Base-by-base conservation (phyloP, 2,797 vertebrate species). In the Philypnodon macrostomus region DNA sequence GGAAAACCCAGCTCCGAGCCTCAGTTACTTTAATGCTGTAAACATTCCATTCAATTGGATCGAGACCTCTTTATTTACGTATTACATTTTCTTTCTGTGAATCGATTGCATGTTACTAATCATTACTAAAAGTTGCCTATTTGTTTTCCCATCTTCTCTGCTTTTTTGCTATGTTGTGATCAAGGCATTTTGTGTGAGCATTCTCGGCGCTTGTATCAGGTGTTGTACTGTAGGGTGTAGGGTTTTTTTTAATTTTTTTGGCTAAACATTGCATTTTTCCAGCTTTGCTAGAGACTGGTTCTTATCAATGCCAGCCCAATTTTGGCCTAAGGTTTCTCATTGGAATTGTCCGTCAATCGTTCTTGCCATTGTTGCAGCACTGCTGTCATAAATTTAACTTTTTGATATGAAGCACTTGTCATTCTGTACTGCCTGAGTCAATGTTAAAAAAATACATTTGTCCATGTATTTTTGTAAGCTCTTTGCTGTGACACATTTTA, bases 391-490 rank as follows among this genome's bases (percentile, higher is more conserved):
- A 50, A 77, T 71, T n/a, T 60, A 65, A 75, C 49, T 79, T 67
- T 68, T 67, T 68, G 67, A 78, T 80, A 75, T 75, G 73, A 88
- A 87, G 86, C 86, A 88, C 86, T 88, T 88, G 73, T 72, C 81
- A 68, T 85, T 73, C 63, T 82, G 63, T 85, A 79, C 79, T 83
- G 79, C 79, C 83, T 80, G 69, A 85, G 72, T 47, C 47, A 47
- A 70, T 65, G 52, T n/a, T n/a, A n/a, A n/a, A 75, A 50, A 62
- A 80, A 58, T 42, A 55, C 47, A 38, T 42, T 49, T 34, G 34
- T 38, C 42, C 56, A 54, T 73, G 65, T 65, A 38, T 54, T 67
- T 70, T 77, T 58, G 39, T 74, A 66, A 62, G 71, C 77, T 80
- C 65, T 84, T 81, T 56, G 53, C 70, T 67, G 66, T 71, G 63